Percentiles rank a stretch among this genome's conserved stretches.
Evolutionary conservation across 2,888 invertebrate genomes (phyloP).

Genomic region (Melinopterus prodromus): DNA sequence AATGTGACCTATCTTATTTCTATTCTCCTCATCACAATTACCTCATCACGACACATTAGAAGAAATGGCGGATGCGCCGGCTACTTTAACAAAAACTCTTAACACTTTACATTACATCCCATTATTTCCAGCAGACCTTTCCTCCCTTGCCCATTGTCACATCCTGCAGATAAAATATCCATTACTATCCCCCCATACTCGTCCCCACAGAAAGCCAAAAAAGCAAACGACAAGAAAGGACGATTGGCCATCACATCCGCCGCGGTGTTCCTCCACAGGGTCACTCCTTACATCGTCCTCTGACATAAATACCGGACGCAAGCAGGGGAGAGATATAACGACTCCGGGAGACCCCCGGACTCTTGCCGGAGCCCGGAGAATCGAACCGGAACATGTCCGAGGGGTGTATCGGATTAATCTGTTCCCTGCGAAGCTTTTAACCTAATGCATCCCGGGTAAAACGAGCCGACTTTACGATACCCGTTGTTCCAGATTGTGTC

Average conservation of each 20-base stretch:
- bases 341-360: not conserved
- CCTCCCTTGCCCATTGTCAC: not conserved
- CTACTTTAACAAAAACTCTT: not conserved
- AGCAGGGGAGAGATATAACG: conserved; percentile 4
- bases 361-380: conserved; percentile 27
- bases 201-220: not conserved
- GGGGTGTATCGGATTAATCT: conserved; percentile 52
- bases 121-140: not conserved
- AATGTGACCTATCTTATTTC: too few species aligned
- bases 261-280: not conserved
- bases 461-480: conserved; percentile 46
- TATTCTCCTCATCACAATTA: too few species aligned
- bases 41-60: too few species aligned
- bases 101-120: not conserved
- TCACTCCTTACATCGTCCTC: not conserved
- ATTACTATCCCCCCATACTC: not conserved
- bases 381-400: conserved; percentile 50
- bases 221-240: not conserved
- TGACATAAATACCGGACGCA: not conserved
- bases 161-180: not conserved
- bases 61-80: too few species aligned
- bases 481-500: conserved; percentile 13
- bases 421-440: conserved; percentile 51
- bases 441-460: conserved; percentile 51
- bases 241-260: conserved; percentile 14